phyloP scores from a whole-genome alignment of 2,888 invertebrate genomes.

The Orchestes rusci region DNA sequence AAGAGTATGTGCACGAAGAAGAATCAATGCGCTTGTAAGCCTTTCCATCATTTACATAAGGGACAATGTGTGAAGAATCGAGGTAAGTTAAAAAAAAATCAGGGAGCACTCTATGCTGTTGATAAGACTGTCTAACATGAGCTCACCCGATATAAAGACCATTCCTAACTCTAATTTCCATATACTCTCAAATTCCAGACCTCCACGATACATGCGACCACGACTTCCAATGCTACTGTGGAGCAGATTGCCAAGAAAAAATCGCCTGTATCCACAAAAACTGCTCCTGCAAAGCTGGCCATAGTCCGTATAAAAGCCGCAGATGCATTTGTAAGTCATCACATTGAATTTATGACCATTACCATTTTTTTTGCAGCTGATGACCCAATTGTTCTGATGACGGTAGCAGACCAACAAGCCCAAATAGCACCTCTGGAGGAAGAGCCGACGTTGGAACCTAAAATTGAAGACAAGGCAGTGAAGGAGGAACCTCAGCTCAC shows the following conservation, averaged over 20 bases:
- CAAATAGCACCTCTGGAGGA: not conserved
- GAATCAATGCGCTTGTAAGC: slow-evolving; percentile 33
- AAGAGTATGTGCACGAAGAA: slow-evolving; percentile 35
- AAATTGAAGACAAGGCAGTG: too few relatives aligned
- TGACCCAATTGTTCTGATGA: too few relatives aligned
- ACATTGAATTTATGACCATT: too few relatives aligned
- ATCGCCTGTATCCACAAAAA: slow-evolving; percentile 35
- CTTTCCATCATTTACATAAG: slow-evolving; percentile 35
- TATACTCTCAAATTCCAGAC: too few relatives aligned
- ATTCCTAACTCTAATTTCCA: too few relatives aligned
- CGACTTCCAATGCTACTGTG: slow-evolving; percentile 38
- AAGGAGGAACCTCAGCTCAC: too few relatives aligned
- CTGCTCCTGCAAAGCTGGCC: slow-evolving; percentile 34
- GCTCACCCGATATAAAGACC: too few relatives aligned
- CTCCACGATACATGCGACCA: slow-evolving; percentile 35
- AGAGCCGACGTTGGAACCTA: not conserved
- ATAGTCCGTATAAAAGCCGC: slow-evolving; percentile 31
- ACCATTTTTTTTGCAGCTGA: too few relatives aligned
- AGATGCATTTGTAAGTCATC: slow-evolving; percentile 34
- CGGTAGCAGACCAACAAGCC: too few relatives aligned
- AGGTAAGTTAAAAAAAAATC: slow-evolving; percentile 26
- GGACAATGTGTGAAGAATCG: slow-evolving; percentile 37
- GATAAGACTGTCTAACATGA: too few relatives aligned
- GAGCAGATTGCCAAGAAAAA: slow-evolving; percentile 35
- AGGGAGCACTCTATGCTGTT: too few relatives aligned